phyloP scores from a whole-genome alignment of 2,888 invertebrate species.

The Nemoura dubitans region DNA sequence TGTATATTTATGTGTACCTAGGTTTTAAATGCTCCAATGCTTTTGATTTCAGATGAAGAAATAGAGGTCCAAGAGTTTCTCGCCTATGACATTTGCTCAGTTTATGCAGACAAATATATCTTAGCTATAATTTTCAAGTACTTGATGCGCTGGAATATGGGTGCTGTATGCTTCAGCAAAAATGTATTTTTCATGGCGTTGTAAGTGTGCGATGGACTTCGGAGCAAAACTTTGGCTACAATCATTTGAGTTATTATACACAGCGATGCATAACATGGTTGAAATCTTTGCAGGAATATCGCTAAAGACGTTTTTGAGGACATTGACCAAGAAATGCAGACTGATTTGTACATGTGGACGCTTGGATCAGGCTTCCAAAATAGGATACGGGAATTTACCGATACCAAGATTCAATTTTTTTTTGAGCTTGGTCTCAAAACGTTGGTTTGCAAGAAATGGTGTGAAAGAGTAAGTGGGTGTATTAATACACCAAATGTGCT shows the following conservation, averaged over 20 bases:
- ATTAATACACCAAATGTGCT: too few relatives aligned
- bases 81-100: not conserved
- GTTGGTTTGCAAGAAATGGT: not conserved
- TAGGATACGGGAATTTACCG: not conserved
- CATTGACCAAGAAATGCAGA: not conserved
- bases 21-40: too few relatives aligned
- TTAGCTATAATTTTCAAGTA: not conserved
- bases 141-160: not conserved
- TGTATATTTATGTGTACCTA: too few relatives aligned
- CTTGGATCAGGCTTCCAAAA: not conserved
- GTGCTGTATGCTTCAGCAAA: not conserved
- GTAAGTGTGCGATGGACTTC: not conserved
- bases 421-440: not conserved
- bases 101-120: not conserved
- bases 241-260: not conserved
- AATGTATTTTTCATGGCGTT: not conserved
- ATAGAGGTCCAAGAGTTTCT: not conserved
- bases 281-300: not conserved
- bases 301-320: not conserved
- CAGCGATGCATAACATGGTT: too few relatives aligned
- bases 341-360: not conserved
- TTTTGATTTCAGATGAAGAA: conserved; percentile 12
- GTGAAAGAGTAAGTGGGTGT: not conserved
- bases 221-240: too few relatives aligned
- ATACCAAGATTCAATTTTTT: not conserved